Conservation (phyloP, 1,140 invertebrate genomes). For the Lepidostoma basale region DNA sequence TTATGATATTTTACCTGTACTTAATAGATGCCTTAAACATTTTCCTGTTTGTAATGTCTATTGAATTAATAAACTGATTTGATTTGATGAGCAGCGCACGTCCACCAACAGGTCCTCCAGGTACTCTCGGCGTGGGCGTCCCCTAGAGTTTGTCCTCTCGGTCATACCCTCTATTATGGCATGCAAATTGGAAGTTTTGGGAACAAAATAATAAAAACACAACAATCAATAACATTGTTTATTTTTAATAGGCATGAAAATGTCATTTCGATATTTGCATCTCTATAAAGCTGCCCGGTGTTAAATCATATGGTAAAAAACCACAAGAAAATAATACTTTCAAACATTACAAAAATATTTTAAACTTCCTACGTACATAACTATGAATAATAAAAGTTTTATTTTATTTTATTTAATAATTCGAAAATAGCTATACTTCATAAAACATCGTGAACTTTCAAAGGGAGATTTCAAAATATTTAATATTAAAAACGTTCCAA, state of each 20-base stretch:
- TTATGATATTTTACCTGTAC: too few relatives aligned
- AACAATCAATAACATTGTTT: conserved; percentile 20
- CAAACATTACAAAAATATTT: conserved; percentile 30
- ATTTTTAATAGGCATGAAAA: conserved; percentile 20
- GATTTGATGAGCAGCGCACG: too few relatives aligned
- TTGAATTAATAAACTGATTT: too few relatives aligned
- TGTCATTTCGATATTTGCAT: conserved; percentile 24
- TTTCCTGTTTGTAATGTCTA: too few relatives aligned
- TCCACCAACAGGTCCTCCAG: too few relatives aligned
- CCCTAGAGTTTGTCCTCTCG: too few relatives aligned
- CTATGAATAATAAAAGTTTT: background rate
- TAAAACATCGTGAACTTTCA: background rate
- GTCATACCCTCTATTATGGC: too few relatives aligned
- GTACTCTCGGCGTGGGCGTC: too few relatives aligned
- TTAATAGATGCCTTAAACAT: too few relatives aligned
- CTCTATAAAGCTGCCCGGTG: conserved; percentile 20
- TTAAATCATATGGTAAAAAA: background rate
- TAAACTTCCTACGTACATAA: conserved; percentile 19
- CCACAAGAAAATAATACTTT: background rate
- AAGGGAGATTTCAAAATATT: conserved; percentile 6
- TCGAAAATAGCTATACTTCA: background rate
- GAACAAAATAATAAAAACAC: background rate
- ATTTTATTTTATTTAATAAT: background rate
- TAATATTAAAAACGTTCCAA: background rate
- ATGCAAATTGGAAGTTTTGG: too few relatives aligned